Base-by-base conservation (phyloP, 2,113 vertebrate species). In the Lagopus leucura region DNA sequence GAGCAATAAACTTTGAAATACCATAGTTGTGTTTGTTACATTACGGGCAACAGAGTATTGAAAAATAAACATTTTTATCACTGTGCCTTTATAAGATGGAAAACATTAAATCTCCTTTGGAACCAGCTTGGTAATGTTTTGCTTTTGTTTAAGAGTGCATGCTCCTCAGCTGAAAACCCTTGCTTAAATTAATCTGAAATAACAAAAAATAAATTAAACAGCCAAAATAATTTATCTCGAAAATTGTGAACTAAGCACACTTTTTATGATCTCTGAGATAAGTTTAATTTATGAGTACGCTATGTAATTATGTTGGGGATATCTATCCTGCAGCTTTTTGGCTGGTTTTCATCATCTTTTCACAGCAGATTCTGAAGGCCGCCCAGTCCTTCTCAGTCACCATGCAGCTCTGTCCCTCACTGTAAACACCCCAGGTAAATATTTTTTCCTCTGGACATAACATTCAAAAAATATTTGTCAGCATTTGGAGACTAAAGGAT, bases 261-360 rank as follows among this genome's bases (percentile, higher is more conserved):
- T 88, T 84, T 67, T 8, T 71, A 32, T 61, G 69, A 81, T 45
- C 64, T 74, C 30, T 83, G 78, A 92, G 88, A 45, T 89, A 95
- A 94, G 24, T 96, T 80, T 97, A 92, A 97, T 95, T 95, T 96
- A 95, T 91, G 82, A 95, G 45, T 73, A 92, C 71, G n/a, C 61
- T 87, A 12, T 57, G 61, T 48, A 58, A 5, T 77, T 96, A 40
- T 88, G 74, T 86, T 88, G 92, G 83, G 82, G 50, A 86, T 89
- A 82, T 73, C 90, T 96, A 52, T 64, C 81, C 86, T 90, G 55
- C 20, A 96, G 83, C 61, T 74, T 94, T 92, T 19, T 81, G 74
- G 78, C 83, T 69, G 7, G 4, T 67, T 61, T 88, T 96, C 86
- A 47, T 92, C 61, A 91, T 81, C 64, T 14, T 96, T 82, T 88